Evolutionary conservation across 2,113 vertebrate genomes (phyloP).

Genomic region (Procavia capensis): DNA sequence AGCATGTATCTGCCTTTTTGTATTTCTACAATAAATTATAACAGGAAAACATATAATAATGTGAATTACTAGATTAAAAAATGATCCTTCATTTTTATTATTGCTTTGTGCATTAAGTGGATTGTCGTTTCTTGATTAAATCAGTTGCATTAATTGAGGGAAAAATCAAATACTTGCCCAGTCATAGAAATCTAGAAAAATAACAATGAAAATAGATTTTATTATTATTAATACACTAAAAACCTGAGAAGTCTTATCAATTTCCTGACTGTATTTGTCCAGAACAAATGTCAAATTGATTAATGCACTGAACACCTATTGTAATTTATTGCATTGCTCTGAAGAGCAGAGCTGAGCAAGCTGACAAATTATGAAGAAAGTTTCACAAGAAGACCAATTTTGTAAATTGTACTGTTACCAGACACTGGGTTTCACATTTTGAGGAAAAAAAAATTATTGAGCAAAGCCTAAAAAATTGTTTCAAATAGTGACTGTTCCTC

Average conservation of each 20-base stretch:
- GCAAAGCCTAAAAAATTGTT: constrained; percentile 29
- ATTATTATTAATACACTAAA: constrained; percentile 50
- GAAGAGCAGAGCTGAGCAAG: constrained; percentile 66
- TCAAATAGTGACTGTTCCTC: constrained; percentile 10
- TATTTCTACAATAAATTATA: neutral
- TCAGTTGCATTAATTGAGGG: neutral
- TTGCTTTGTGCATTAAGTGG: neutral
- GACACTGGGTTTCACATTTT: constrained; percentile 34
- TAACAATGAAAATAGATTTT: neutral
- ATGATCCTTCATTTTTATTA: neutral
- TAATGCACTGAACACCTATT: constrained; percentile 66
- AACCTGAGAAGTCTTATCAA: constrained; percentile 28
- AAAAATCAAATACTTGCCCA: neutral
- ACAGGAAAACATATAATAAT: neutral
- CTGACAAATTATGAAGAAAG: constrained; percentile 75
- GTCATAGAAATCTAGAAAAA: neutral
- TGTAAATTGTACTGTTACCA: constrained; percentile 60
- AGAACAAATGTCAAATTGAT: constrained; percentile 65
- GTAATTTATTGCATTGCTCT: constrained; percentile 69
- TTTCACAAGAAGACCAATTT: constrained; percentile 56
- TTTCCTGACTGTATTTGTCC: constrained; percentile 50
- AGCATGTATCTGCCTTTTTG: neutral
- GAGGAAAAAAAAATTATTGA: neutral
- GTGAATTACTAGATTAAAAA: neutral
- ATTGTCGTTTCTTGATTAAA: neutral